Evolutionary conservation across 2,113 vertebrate species (phyloP), one percentile per base, ranked within the genome.

Genomic region (Cynoglossus semilaevis): DNA sequence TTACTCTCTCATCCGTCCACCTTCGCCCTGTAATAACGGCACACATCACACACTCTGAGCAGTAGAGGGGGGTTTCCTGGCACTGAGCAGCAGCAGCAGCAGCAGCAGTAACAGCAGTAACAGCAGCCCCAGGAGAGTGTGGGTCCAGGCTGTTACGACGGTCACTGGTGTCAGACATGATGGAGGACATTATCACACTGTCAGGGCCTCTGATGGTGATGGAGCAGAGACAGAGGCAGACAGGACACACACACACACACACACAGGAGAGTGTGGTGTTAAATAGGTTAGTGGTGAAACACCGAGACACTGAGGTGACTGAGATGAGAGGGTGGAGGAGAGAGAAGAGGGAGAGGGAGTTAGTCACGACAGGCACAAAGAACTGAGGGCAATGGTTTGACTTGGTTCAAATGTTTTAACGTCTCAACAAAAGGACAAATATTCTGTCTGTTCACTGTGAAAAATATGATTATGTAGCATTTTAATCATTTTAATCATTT

Each of bases 171-270:
- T 47, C 55, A 48, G 34, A 55, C 46, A 46, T 73, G 61, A 73
- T 70, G 70, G 61, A 17, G 16, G 45, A 12, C 48, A 70, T 63
- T 63, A 70, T 6, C 46, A 29, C 50, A 40, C 35, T 46, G 51
- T 46, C 53, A 63, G 54, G 47, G 18, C 18, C 63, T 18, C 44
- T 17, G 48, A 42, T 44, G 60, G 29, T 34, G 35, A 63, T 57
- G 38, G 49, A 50, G 17, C 40, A 67, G 44, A 52, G 51, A 58
- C 54, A 58, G 17, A 35, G 17, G 18, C 41, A 68, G 49, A 63
- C 40, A 47, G 40, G 43, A 37, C 9, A 37, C 12, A 16, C 51
- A 15, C 18, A 42, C 15, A 19, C 44, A 34, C 0, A 15, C 22
- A 36, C 15, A 13, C 14, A 18, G 29, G 8, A 52, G 36, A 15